A percentile compares a stretch with the other conserved stretches of the same genome.
These are phyloP conservation scores for Eretmocerus hayati DNA, from an alignment of 2,888 invertebrate genomes.

Conservation along the genomic window DNA sequence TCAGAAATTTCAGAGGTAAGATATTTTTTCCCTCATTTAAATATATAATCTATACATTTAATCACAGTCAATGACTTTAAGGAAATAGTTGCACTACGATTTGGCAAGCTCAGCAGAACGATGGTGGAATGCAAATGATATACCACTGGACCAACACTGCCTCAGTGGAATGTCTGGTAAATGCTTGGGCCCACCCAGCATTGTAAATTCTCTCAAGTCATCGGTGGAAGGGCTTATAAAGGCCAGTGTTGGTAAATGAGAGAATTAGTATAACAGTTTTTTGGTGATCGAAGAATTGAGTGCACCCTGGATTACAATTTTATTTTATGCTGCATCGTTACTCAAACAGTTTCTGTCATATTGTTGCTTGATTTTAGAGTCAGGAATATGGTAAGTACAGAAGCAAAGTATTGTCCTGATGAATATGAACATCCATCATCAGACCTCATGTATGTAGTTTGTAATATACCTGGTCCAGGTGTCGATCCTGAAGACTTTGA, in stretches of 20 bases:
- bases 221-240: slow-evolving; percentile 40
- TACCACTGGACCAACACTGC: slow-evolving; percentile 83
- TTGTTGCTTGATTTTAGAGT: slow-evolving; percentile 15
- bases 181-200: slow-evolving; percentile 32
- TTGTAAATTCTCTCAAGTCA: slow-evolving; percentile 36
- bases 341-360: slow-evolving; percentile 29
- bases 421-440: slow-evolving; percentile 53
- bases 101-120: slow-evolving; percentile 60
- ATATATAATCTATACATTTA: no score
- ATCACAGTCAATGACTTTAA: no score
- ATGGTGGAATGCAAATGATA: slow-evolving; percentile 96
- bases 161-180: slow-evolving; percentile 57
- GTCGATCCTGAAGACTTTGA: slow-evolving; percentile 49
- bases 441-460: slow-evolving; percentile 55
- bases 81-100: no score
- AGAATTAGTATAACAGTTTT: no score
- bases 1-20: no score
- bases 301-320: slow-evolving; percentile 18
- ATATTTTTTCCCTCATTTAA: no score
- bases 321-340: slow-evolving; percentile 30
- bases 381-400: slow-evolving; percentile 32
- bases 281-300: no score
- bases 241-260: slow-evolving; percentile 36
- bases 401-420: slow-evolving; percentile 43
- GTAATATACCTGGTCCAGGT: slow-evolving; percentile 60